These are phyloP conservation scores for Drosophila kanapiae DNA, from an alignment of 1,140 invertebrate species.

Conservation along the genomic window DNA sequence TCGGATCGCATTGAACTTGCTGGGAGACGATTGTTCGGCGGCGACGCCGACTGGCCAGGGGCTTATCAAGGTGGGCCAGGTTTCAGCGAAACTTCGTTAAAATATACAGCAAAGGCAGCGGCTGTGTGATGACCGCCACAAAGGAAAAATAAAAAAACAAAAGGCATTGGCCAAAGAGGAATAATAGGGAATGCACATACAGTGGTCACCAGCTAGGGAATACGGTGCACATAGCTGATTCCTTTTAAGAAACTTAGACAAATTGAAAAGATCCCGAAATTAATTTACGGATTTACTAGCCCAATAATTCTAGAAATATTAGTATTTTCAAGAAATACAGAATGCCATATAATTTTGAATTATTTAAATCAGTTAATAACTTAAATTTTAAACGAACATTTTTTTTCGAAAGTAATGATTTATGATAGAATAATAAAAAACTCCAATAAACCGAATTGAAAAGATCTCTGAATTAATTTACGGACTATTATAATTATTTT, in stretches of 20 bases:
- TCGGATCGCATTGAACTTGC: slow-evolving; percentile 78
- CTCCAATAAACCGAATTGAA: too few species aligned
- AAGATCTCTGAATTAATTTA: too few species aligned
- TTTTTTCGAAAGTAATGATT: too few species aligned
- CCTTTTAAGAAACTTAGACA: neutral
- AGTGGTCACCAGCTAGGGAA: neutral
- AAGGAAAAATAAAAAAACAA: slow-evolving; percentile 55
- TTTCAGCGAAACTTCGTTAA: slow-evolving; percentile 61
- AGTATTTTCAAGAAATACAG: neutral
- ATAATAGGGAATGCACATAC: slow-evolving; percentile 21
- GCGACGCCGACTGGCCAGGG: slow-evolving; percentile 33
- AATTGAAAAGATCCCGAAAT: neutral
- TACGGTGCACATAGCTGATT: too few species aligned
- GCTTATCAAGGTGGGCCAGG: slow-evolving; percentile 76
- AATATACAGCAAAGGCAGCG: slow-evolving; percentile 47
- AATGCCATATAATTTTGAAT: neutral
- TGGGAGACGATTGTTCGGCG: slow-evolving; percentile 29
- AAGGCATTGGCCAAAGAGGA: slow-evolving; percentile 36
- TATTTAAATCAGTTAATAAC: too few species aligned
- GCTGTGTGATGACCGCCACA: slow-evolving; percentile 65
- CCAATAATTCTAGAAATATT: neutral
- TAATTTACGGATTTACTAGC: neutral
- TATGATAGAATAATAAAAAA: too few species aligned
- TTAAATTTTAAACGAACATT: too few species aligned
- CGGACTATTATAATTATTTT: too few species aligned